Base-by-base conservation (phyloP, 1,140 invertebrate species). In the Antheraea pernyi region DNA sequence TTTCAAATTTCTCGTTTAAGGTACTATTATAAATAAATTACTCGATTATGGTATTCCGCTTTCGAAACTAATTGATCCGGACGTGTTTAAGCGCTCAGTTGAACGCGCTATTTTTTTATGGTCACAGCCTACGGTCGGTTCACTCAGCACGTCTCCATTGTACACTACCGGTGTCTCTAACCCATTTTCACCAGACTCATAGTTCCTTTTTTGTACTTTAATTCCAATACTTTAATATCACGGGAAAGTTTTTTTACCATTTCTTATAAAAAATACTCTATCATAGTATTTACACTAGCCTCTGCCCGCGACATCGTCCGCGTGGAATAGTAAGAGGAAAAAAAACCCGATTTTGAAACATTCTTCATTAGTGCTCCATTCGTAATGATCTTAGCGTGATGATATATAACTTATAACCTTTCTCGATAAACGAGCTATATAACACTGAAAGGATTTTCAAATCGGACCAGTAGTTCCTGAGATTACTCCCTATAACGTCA, bases 1-100 rank as follows among this genome's bases (percentile, higher is more conserved):
- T 3, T 11, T 13, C 22, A 30, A 63, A 30, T 37, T 63, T 63
- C 61, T 64, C 2, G 16, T 64, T 19, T 48, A 7, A 63, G 18
- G 13, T 37, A 78, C 74, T 78, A 78, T 82, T 78, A 78, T 81
- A 83, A 85, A 79, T 76, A 76, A 81, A 81, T 78, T 69, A 16
- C 72, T 72, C 67, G 37, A 67, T 69, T 80, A 76, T 80, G 80
- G 72, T 77, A 69, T 72, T 78, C 75, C 60, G 72, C 71, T 77
- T 72, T 78, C 78, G 80, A 76, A 76, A 88, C 86, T 79, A 84
- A 88, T 88, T 75, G 81, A 61, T 70, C 72, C 77, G 78, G 84
- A 85, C 84, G 83, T 86, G 84, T 76, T 81, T 73, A 81, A 67
- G 76, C 81, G 77, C 80, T 76, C 61, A 59, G 48, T 46, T 39